Base-by-base conservation (phyloP, 2,113 vertebrate genomes). In the Fregetta grallaria region DNA sequence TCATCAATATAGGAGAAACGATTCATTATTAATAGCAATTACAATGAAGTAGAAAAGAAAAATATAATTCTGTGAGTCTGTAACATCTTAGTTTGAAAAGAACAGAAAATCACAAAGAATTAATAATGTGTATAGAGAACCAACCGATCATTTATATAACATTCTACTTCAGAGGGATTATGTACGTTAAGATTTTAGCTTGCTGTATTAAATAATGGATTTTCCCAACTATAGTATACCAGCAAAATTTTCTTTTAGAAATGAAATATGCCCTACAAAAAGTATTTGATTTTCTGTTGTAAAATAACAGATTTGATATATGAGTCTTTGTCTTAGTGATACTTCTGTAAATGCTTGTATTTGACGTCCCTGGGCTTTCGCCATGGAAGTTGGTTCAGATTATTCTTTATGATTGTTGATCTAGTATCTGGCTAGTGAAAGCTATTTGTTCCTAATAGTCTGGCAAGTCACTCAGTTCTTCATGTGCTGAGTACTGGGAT, bases 361-460 rank as follows among this genome's bases (percentile, higher is more conserved):
- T 58, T 79, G 22, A 66, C 89, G 76, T 75, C 44, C 44, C 50
- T 91, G 91, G 61, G 44, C 47, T 26, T 17, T 34, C 53, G 58
- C 93, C 62, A 38, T 17, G 36, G 68, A 85, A 84, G 65, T 85
- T 95, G 77, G 65, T 97, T 97, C 88, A 36, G 38, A 88, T 97
- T 97, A 95, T 82, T 34, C 49, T 70, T 95, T 81, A 87, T 62
- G 86, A 49, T 21, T 70, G 88, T 90, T 95, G 94, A 92, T 89
- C 95, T 96, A 85, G 80, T 86, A 62, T 96, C 88, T 97, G 94
- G 91, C 86, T 80, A 72, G 91, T 81, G 71, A 63, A 30, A 94
- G 58, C 27, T 95, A 67, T 97, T 95, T 91, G 87, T 91, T 96
- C 95, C 92, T 90, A 66, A 80, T 71, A 80, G 82, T 55, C 95